A percentile compares a stretch with the other conserved stretches of the same genome.
Evolutionary conservation across 1,140 invertebrate species (phyloP).

Genomic region (Ceratina australensis): DNA sequence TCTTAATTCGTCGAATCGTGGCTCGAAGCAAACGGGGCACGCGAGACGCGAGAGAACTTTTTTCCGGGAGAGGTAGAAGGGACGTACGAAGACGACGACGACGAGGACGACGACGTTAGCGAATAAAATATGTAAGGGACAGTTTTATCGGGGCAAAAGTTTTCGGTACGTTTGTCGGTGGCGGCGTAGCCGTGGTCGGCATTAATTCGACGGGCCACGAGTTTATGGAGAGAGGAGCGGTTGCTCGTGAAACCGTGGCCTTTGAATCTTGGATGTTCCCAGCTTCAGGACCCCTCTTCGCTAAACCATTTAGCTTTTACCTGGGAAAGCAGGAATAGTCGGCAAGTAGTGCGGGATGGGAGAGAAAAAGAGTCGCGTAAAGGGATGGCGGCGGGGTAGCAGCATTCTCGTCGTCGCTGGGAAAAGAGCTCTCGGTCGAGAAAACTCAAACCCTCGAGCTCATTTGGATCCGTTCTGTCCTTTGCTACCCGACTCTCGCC

Average conservation of each 20-base stretch:
- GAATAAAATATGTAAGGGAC: slow-evolving; percentile 8
- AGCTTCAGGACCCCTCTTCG: slow-evolving; percentile 32
- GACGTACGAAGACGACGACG: background rate
- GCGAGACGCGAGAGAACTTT: too few relatives aligned
- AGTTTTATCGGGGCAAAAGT: slow-evolving; percentile 6
- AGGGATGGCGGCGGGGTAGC: slow-evolving; percentile 9
- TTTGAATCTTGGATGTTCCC: slow-evolving; percentile 40
- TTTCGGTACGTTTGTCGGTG: slow-evolving; percentile 1
- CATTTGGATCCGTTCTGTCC: slow-evolving; percentile 45
- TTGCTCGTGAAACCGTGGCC: slow-evolving; percentile 24
- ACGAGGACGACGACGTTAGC: background rate
- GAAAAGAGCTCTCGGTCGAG: slow-evolving; percentile 43
- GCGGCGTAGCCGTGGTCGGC: background rate
- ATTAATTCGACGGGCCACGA: slow-evolving; percentile 20
- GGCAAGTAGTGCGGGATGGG: slow-evolving; percentile 16
- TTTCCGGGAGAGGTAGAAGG: too few relatives aligned
- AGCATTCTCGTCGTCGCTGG: slow-evolving; percentile 24
- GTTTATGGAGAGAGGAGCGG: slow-evolving; percentile 8
- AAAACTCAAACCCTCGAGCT: slow-evolving; percentile 56
- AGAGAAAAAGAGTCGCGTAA: slow-evolving; percentile 40
- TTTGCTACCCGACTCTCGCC: background rate
- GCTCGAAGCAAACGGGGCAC: too few relatives aligned
- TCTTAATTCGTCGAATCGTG: too few relatives aligned
- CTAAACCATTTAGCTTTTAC: slow-evolving; percentile 61
- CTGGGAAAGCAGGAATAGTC: slow-evolving; percentile 30